These are phyloP conservation scores for Camelus bactrianus DNA, from an alignment of 2,113 vertebrate species.

Conservation along the genomic window DNA sequence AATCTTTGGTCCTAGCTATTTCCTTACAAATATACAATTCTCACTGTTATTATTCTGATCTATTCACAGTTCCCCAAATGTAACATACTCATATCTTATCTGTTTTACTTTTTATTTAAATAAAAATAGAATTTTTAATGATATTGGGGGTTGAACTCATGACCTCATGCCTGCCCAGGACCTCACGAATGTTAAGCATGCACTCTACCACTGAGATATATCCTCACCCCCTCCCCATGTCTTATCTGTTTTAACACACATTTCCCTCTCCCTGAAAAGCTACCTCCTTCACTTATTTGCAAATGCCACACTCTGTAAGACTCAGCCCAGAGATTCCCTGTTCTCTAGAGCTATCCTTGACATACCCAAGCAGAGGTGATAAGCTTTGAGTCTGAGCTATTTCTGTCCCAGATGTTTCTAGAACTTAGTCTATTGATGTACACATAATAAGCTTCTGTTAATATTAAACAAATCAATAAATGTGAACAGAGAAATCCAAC, in stretches of 20 bases:
- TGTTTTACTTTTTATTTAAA: neutral
- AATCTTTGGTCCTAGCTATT: neutral
- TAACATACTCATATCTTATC: neutral
- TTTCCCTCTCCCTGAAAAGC: neutral
- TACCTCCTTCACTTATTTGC: slow-evolving; percentile 30
- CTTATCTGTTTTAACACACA: neutral
- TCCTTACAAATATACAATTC: neutral
- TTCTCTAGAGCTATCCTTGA: neutral
- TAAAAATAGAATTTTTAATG: too few relatives aligned
- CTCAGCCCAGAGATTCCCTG: neutral
- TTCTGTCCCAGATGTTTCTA: neutral
- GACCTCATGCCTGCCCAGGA: too few relatives aligned
- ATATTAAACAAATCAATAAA: neutral
- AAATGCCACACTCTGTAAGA: neutral
- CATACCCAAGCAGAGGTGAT: neutral
- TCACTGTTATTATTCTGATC: neutral
- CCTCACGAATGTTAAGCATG: too few relatives aligned
- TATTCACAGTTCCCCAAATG: neutral
- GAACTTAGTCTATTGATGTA: neutral
- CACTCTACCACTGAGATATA: too few relatives aligned
- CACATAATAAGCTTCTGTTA: neutral
- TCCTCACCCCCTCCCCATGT: neutral
- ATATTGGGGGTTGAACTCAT: too few relatives aligned
- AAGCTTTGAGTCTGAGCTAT: neutral
- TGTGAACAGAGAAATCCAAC: neutral